Evolutionary conservation across 2,888 invertebrate genomes (phyloP), one percentile per base, ranked within the genome.

Genomic region (Gasteruption jaculator): DNA sequence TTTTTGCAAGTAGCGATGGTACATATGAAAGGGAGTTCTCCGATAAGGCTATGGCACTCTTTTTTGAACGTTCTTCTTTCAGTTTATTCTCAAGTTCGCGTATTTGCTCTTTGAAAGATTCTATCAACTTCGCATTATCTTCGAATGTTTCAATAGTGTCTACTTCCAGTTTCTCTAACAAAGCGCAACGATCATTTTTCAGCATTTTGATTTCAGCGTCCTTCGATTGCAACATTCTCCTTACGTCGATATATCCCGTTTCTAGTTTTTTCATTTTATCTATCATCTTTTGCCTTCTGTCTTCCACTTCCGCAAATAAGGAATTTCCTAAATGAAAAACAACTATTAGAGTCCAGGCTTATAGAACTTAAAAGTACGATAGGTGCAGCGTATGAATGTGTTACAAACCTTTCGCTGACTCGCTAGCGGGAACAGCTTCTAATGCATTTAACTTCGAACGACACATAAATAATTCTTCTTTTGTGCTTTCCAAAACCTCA

Each of bases 231-330:
- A 50, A 54, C 1, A 41, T 36, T 19, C 52, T 53, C 41, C 65
- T 65, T 20, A 51, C 49, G 29, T 58, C 55, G 0, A 38, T 20
- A 29, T 60, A 63, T 33, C 50, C 54, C 5, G 27, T 49, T 21
- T 52, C 54, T 41, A 65, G 47, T 1, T 25, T 20, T 10, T 50
- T 59, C 57, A 62, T 58, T 40, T 60, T 56, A 7, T 48, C 48
- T 6, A 61, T 19, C 6, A 49, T 45, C 19, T 50, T 47, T 38
- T 52, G 54, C 4, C 63, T 53, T 32, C 59, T 58, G 45, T 67
- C 66, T 44, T 68, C 67, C 1, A 68, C 57, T 33, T 67, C 67
- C 5, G 65, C 68, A 24, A 68, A 68, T 14, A 68, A 41, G 6
- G 67, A 68, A 52, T 68, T 68, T 4, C 63, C 63, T 63, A 11